phyloP scores from a whole-genome alignment of 2,888 invertebrate species.

The Philaethria dido region DNA sequence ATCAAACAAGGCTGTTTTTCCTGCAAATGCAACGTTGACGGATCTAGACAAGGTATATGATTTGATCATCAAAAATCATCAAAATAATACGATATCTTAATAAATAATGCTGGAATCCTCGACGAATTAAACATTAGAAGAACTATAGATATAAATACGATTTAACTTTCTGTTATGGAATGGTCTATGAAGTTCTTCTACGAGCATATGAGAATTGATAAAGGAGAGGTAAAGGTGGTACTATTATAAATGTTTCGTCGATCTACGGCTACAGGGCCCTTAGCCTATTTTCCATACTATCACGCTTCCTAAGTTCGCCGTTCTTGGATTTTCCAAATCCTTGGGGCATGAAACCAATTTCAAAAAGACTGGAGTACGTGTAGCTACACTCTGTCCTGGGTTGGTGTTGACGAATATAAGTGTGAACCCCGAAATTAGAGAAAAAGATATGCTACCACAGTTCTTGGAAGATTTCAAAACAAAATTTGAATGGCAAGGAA shows the following conservation, averaged over 20 bases:
- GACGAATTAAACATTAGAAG: constrained; percentile 46
- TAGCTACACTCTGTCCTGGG: constrained; percentile 72
- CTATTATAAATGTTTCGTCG: constrained; percentile 85
- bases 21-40: constrained; percentile 72
- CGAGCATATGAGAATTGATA: constrained; percentile 79
- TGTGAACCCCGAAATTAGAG: constrained; percentile 30
- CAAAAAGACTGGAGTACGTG: constrained; percentile 69
- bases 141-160: constrained; percentile 56
- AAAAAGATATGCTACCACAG: constrained; percentile 38
- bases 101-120: constrained; percentile 65
- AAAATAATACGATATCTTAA: constrained; percentile 62
- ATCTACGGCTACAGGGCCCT: constrained; percentile 77
- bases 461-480: constrained; percentile 37
- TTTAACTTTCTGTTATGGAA: constrained; percentile 52
- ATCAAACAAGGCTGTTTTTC: constrained; percentile 67
- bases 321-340: constrained; percentile 72
- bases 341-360: constrained; percentile 65
- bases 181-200: constrained; percentile 76
- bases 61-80: constrained; percentile 50
- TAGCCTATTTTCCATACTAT: constrained; percentile 78
- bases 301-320: constrained; percentile 81
- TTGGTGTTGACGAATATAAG: constrained; percentile 61
- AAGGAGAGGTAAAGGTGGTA: constrained; percentile 82
- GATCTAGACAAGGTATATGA: constrained; percentile 66
- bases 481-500: constrained; percentile 47